These are phyloP conservation scores for Aleiodes testaceus DNA, from an alignment of 2,888 invertebrate species.

Conservation along the genomic window DNA sequence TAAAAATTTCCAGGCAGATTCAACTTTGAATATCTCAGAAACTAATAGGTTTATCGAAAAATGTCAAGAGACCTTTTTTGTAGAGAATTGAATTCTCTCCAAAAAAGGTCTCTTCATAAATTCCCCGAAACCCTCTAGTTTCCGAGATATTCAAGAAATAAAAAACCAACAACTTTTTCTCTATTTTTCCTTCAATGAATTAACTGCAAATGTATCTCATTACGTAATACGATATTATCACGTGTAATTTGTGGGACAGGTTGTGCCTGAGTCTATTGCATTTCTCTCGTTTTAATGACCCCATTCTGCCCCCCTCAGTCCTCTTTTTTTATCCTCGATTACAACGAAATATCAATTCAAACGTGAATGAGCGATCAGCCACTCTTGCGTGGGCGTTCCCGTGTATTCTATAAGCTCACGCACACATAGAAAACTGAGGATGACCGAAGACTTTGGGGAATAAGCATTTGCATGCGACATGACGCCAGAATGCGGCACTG, in stretches of 20 bases:
- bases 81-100: no score
- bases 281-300: background rate
- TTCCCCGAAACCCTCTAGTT: no score
- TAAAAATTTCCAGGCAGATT: no score
- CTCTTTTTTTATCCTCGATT: constrained; percentile 5
- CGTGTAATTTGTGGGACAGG: constrained; percentile 16
- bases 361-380: constrained; percentile 23
- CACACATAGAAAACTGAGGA: constrained; percentile 23
- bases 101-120: no score
- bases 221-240: constrained; percentile 16
- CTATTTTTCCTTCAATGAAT: background rate
- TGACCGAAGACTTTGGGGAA: constrained; percentile 27
- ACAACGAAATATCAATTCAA: constrained; percentile 26
- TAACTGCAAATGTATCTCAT: constrained; percentile 13
- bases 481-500: constrained; percentile 57
- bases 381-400: constrained; percentile 11
- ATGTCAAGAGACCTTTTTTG: no score
- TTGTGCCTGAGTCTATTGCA: background rate
- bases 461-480: constrained; percentile 58
- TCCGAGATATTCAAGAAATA: background rate
- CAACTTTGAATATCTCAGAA: no score
- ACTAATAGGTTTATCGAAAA: no score
- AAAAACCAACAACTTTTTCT: background rate
- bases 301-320: background rate
- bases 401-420: constrained; percentile 16